phyloP scores from a whole-genome alignment of 2,888 invertebrate species.

The Cabera pusaria region DNA sequence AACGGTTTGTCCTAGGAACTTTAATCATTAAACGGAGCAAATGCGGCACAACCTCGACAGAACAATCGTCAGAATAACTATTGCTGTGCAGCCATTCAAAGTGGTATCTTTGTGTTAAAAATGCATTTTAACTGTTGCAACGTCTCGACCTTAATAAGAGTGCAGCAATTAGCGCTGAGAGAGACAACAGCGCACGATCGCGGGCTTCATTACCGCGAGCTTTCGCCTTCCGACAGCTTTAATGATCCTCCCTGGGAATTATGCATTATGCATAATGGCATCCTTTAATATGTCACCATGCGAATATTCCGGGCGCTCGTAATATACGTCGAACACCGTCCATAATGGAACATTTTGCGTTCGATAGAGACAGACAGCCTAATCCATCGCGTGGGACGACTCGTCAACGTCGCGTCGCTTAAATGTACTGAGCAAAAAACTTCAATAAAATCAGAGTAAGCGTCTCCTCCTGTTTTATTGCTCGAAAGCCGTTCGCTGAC shows the following conservation, averaged over 20 bases:
- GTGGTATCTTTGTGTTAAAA: slow-evolving; percentile 35
- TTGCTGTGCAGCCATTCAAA: slow-evolving; percentile 29
- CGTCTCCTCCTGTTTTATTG: slow-evolving; percentile 65
- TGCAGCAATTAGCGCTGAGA: slow-evolving; percentile 55
- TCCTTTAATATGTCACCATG: slow-evolving; percentile 30
- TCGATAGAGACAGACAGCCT: slow-evolving; percentile 36
- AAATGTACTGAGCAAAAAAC: slow-evolving; percentile 64
- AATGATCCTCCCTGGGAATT: slow-evolving; percentile 49
- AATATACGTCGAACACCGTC: slow-evolving; percentile 6
- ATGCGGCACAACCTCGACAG: slow-evolving; percentile 1
- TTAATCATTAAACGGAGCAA: slow-evolving; percentile 18
- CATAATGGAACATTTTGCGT: slow-evolving; percentile 15
- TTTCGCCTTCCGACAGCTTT: slow-evolving; percentile 44
- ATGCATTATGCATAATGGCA: slow-evolving; percentile 37
- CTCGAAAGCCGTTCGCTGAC: slow-evolving; percentile 61
- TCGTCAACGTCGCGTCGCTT: slow-evolving; percentile 49
- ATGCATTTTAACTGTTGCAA: slow-evolving; percentile 54
- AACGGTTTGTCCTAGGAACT: slow-evolving; percentile 18
- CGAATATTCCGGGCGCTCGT: slow-evolving; percentile 7
- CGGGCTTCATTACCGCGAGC: slow-evolving; percentile 54
- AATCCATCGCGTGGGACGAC: slow-evolving; percentile 39
- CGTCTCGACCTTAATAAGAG: slow-evolving; percentile 61
- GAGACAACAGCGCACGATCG: slow-evolving; percentile 51
- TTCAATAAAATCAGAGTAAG: slow-evolving; percentile 63
- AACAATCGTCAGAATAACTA: slow-evolving; percentile 27